Evolutionary conservation across 2,113 vertebrate species (phyloP), one percentile per base, ranked within the genome.

Genomic region (Ceuthmochares aereus): DNA sequence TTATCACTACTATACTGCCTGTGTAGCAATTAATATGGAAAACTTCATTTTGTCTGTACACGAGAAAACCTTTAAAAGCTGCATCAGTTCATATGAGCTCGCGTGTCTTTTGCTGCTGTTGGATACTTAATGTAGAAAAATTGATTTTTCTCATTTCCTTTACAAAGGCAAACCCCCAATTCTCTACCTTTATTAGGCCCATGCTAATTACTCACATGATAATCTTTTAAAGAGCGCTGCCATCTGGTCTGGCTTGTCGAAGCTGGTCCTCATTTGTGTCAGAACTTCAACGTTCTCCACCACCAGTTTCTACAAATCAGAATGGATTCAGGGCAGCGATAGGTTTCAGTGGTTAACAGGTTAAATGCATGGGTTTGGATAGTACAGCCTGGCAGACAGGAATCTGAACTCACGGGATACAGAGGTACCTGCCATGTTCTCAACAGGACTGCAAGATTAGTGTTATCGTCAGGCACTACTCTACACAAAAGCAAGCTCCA

Each of bases 261-360:
- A 99, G 97, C 99, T 99, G 90, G 99, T 99, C 98, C 99, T 99
- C 99, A 99, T 99, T 97, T 99, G 99, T 90, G 99, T 99, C 95
- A 99, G 95, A 76, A 99, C 99, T 96, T 99, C 99, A 97, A 99
- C 98, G 4, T 99, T 99, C 86, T 99, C 99, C 83, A 99, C 99
- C 94, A 99, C 99, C 92, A 99, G 98, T 99, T 99, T 99, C 99
- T 99, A 60, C 32, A 95, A 85, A 88, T 51, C 89, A 86, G 60
- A 40, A 96, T 95, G 34, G 83, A 74, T 64, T 81, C 70, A 85
- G 43, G 78, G 98, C 89, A 98, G 89, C 59, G 64, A 83, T 2
- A 79, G 47, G 80, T 42, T 81, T 80, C 62, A 78, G 55, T 29
- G 6, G 43, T 55, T 80, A 97, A 85, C 68, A 81, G 86, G 36